phyloP scores from a whole-genome alignment of 2,797 vertebrate species.

The Hephaestus fuliginosus region DNA sequence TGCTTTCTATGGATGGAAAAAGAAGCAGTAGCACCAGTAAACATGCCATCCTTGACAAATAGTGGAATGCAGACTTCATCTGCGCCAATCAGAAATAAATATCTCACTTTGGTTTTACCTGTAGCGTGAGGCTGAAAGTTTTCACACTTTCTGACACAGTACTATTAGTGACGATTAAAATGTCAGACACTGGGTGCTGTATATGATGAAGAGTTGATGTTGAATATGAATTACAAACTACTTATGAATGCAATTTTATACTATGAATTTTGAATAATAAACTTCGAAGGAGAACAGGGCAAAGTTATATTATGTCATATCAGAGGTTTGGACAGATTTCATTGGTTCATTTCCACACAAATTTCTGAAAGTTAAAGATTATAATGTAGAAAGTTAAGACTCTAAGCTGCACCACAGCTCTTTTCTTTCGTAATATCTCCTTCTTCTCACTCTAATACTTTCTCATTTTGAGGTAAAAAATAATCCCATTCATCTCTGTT shows the following conservation, averaged over 20 bases:
- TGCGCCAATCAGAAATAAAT: background rate
- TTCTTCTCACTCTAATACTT: background rate
- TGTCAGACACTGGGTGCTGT: background rate
- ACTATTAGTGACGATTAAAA: background rate
- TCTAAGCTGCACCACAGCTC: background rate
- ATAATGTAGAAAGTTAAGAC: background rate
- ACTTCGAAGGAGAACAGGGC: background rate
- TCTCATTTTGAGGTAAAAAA: background rate
- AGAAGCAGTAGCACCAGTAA: conserved; percentile 28
- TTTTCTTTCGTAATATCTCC: background rate
- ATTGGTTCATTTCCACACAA: background rate
- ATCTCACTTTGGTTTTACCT: conserved; percentile 10
- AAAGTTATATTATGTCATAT: conserved; percentile 9
- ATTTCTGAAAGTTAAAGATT: background rate
- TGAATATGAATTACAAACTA: background rate
- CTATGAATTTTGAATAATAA: background rate
- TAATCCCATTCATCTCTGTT: background rate
- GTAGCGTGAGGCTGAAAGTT: background rate
- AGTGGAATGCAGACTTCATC: background rate
- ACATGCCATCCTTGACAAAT: conserved; percentile 27
- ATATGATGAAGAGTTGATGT: background rate
- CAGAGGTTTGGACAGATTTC: background rate
- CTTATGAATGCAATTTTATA: background rate
- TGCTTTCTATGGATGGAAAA: conserved; percentile 26
- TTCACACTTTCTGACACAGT: background rate